These are phyloP conservation scores for Alethe diademata DNA, from an alignment of 2,113 vertebrate genomes.

Conservation along the genomic window DNA sequence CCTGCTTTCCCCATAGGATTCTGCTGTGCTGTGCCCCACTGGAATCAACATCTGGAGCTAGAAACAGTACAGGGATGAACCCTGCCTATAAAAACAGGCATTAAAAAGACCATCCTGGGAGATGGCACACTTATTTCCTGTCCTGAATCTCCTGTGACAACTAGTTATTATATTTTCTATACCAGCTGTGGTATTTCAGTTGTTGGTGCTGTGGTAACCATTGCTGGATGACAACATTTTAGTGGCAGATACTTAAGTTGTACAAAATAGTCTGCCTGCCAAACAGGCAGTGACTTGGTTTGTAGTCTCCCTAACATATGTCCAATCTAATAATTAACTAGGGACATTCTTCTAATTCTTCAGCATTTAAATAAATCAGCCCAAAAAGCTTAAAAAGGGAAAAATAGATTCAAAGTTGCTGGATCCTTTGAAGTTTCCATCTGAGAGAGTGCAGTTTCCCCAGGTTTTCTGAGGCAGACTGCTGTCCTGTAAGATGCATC, in stretches of 20 bases:
- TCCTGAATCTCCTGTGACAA: neutral
- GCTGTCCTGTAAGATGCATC: neutral
- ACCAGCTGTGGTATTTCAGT: neutral
- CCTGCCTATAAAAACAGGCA: neutral
- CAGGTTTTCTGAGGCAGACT: neutral
- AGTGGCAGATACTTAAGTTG: neutral
- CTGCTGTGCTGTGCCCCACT: neutral
- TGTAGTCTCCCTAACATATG: neutral
- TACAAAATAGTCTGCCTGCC: neutral
- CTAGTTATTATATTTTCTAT: neutral
- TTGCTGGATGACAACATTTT: slow-evolving; percentile 1
- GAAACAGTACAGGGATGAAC: neutral
- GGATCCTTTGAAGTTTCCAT: neutral
- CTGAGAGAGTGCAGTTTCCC: neutral
- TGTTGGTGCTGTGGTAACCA: neutral
- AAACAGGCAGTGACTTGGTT: neutral
- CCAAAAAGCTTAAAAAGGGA: neutral
- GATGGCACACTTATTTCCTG: neutral
- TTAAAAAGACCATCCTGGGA: neutral
- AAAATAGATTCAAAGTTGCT: neutral
- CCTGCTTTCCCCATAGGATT: neutral
- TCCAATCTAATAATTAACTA: neutral
- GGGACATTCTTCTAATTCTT: neutral
- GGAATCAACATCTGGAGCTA: neutral
- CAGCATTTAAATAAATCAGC: neutral